A percentile compares a stretch with the other conserved stretches of the same genome.
Conservation (phyloP, 1,140 invertebrate genomes). For the Gonatopus flavifemur region DNA sequence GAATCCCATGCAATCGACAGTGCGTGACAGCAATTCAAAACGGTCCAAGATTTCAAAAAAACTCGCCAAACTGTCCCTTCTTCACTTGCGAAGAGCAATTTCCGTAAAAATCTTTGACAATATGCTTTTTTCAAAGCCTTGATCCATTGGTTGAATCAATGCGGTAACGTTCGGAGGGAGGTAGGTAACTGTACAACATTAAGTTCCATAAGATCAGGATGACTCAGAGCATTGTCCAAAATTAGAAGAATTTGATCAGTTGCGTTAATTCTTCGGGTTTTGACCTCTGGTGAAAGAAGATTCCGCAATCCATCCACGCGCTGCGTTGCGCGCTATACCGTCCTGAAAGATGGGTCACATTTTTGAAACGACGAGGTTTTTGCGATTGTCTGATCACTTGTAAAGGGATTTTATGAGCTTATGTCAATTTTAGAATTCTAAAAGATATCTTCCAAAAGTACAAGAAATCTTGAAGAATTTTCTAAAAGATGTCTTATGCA, state of each 20-base stretch:
- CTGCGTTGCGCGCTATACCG: slow-evolving; percentile 36
- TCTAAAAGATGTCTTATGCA: too few species aligned
- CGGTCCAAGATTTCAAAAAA: too few species aligned
- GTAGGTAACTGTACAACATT: slow-evolving; percentile 47
- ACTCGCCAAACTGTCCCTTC: neutral
- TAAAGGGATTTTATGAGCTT: slow-evolving; percentile 33
- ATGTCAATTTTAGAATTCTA: too few species aligned
- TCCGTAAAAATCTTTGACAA: neutral
- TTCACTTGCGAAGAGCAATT: neutral
- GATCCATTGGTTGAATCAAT: slow-evolving; percentile 48
- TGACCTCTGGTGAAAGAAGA: slow-evolving; percentile 34
- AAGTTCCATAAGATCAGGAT: slow-evolving; percentile 36
- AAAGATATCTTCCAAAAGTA: too few species aligned
- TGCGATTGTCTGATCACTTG: slow-evolving; percentile 33
- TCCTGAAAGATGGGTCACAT: slow-evolving; percentile 29
- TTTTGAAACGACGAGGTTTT: slow-evolving; percentile 38
- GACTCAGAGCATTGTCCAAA: too few species aligned
- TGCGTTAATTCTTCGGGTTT: slow-evolving; percentile 8
- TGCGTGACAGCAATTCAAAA: too few species aligned
- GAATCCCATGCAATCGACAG: neutral
- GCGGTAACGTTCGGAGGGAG: slow-evolving; percentile 48
- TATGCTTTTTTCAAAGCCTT: slow-evolving; percentile 14
- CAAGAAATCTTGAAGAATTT: too few species aligned
- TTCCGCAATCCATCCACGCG: slow-evolving; percentile 38
- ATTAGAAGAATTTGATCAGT: neutral